Evolutionary conservation across 1,140 invertebrate genomes (phyloP), one percentile per base, ranked within the genome.

Genomic region (Drosophila santomea): DNA sequence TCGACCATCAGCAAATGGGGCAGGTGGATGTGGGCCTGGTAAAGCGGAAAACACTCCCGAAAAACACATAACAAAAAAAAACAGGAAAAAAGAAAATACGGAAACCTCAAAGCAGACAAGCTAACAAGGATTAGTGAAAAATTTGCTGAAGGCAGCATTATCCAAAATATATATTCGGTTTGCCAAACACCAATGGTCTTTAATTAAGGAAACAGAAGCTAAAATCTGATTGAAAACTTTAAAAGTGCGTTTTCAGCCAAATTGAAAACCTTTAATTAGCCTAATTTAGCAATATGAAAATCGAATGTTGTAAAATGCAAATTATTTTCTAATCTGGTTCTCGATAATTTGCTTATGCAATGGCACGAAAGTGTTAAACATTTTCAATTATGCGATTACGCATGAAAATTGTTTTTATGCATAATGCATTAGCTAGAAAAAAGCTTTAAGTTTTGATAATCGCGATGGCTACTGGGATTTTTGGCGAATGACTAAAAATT

Each of bases 51-150:
- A 28, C 25, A 36, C 11, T 17, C 17, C 28, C n/a, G 32, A 63
- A 63, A 36, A 60, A 14, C 17, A 25, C 11, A 45, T 25, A 64
- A 38, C 14, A 11, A 43, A 28, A 11, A n/a, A 25, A 45, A 32
- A 36, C n/a, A 36, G 38, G 12, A 43, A 15, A 43, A 15, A 39
- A 11, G 2, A 11, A 25, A 45, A 23, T 28, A 12, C 28, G 44
- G n/a, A 66, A 83, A 83, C 80, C 81, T 72, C 83, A 85, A 82
- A 79, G 63, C 64, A 80, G 69, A 78, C 83, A 85, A 78, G 83
- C 82, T 63, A 88, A 85, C 83, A 78, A 63, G 74, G 78, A 69
- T 88, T 82, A 71, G 69, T 41, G 50, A 59, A 41, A 63, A 44
- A 74, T 64, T 62, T 71, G 57, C 59, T 35, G 11, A 60, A 76